phyloP scores from a whole-genome alignment of 2,888 invertebrate species.

The Xanthorhoe spadicearia region DNA sequence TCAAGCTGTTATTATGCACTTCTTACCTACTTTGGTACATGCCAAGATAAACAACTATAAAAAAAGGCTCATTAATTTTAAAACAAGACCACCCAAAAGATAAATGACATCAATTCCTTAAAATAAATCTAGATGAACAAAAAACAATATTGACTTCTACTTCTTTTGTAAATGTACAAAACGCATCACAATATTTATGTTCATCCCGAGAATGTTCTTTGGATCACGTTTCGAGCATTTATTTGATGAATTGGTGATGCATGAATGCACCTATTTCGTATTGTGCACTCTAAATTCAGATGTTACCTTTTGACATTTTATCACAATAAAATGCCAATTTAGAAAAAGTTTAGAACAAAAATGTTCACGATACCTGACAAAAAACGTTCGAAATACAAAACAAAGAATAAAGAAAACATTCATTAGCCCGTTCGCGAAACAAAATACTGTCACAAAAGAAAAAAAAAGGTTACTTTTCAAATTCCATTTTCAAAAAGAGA shows the following conservation, averaged over 20 bases:
- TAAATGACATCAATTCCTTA: constrained; percentile 42
- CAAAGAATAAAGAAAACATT: constrained; percentile 11
- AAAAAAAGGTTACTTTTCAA: constrained; percentile 42
- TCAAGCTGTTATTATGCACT: background rate
- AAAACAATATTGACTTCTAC: constrained; percentile 58
- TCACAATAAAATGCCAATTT: background rate
- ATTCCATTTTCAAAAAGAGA: constrained; percentile 63
- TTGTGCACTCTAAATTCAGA: background rate
- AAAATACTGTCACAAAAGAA: constrained; percentile 54
- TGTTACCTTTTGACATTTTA: background rate
- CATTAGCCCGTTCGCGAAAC: constrained; percentile 49
- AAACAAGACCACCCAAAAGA: constrained; percentile 19
- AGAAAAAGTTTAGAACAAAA: background rate
- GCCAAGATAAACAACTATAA: background rate
- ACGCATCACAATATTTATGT: constrained; percentile 66
- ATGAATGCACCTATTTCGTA: constrained; percentile 52
- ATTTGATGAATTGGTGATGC: constrained; percentile 71
- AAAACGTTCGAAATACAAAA: constrained; percentile 1
- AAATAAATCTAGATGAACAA: constrained; percentile 53
- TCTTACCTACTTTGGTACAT: background rate
- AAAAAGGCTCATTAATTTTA: background rate
- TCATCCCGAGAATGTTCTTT: constrained; percentile 68
- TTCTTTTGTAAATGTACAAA: constrained; percentile 55
- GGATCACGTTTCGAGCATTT: constrained; percentile 79
- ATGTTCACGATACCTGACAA: constrained; percentile 9